These are phyloP conservation scores for Halictus rubicundus DNA, from an alignment of 1,140 invertebrate genomes.

Conservation along the genomic window DNA sequence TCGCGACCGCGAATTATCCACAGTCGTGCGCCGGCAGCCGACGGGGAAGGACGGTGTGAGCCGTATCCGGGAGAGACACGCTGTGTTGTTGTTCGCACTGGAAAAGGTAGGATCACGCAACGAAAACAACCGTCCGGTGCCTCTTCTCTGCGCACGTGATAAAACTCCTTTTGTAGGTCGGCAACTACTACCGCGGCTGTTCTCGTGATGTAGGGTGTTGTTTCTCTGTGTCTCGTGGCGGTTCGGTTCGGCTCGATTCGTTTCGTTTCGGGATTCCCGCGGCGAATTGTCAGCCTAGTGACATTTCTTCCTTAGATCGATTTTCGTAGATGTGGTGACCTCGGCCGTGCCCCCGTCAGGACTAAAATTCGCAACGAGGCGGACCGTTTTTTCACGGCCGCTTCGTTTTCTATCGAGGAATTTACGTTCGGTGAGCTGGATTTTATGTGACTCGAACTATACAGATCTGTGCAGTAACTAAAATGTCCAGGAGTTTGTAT, in stretches of 20 bases:
- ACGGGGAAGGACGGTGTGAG: constrained; percentile 50
- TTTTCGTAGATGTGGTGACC: neutral
- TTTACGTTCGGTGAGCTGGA: too few relatives aligned
- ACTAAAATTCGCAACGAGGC: neutral
- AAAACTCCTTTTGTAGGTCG: constrained; percentile 39
- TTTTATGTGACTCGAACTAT: too few relatives aligned
- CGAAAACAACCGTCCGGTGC: constrained; percentile 7
- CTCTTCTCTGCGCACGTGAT: constrained; percentile 32
- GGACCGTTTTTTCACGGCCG: too few relatives aligned
- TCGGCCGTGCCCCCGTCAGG: too few relatives aligned
- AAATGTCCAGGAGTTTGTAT: too few relatives aligned
- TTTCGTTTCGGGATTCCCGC: constrained; percentile 3
- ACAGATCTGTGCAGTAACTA: too few relatives aligned
- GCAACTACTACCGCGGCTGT: constrained; percentile 12
- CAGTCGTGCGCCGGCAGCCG: constrained; percentile 77
- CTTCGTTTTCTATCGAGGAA: too few relatives aligned
- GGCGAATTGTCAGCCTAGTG: constrained; percentile 7
- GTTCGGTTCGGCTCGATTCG: too few relatives aligned
- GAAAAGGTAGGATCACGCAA: constrained; percentile 35
- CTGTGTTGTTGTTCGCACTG: constrained; percentile 46
- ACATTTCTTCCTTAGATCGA: neutral
- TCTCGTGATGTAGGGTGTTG: constrained; percentile 25
- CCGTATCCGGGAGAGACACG: constrained; percentile 18
- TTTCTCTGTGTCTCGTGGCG: neutral
- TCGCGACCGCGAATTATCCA: constrained; percentile 70